Percentiles rank a stretch among this genome's conserved stretches.
phyloP scores from a whole-genome alignment of 2,797 vertebrate species.

The Scomberomorus guttatus region DNA sequence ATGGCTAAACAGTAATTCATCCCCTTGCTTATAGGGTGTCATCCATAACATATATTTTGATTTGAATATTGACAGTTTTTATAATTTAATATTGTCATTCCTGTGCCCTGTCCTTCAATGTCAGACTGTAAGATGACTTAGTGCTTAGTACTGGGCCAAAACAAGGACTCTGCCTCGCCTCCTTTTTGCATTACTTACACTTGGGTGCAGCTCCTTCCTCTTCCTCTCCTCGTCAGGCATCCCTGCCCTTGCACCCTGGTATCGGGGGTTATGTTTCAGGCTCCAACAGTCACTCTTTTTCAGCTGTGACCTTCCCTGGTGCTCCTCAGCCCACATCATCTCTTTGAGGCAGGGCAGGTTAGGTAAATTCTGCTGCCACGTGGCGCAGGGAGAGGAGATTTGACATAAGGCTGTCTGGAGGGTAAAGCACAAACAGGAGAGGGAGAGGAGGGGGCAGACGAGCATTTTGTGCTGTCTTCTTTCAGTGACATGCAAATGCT shows the following conservation, averaged over 20 bases:
- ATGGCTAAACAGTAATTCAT: background rate
- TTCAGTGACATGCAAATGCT: slow-evolving; percentile 64
- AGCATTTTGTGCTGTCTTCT: slow-evolving; percentile 53
- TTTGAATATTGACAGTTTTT: slow-evolving; percentile 7
- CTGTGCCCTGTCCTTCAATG: slow-evolving; percentile 8
- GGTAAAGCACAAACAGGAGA: slow-evolving; percentile 62
- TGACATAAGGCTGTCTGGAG: slow-evolving; percentile 77
- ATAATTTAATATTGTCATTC: background rate
- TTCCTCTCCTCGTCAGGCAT: slow-evolving; percentile 31
- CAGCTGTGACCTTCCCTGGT: slow-evolving; percentile 66
- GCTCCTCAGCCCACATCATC: slow-evolving; percentile 39
- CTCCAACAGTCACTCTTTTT: slow-evolving; percentile 51
- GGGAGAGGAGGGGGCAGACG: background rate
- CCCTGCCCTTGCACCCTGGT: slow-evolving; percentile 31
- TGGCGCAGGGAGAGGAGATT: slow-evolving; percentile 54
- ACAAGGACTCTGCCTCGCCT: slow-evolving; percentile 16
- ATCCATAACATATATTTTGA: slow-evolving; percentile 1
- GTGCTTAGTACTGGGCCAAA: slow-evolving; percentile 6
- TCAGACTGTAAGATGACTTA: background rate
- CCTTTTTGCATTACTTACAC: slow-evolving; percentile 43
- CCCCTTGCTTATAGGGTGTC: slow-evolving; percentile 21
- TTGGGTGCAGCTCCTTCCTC: slow-evolving; percentile 28
- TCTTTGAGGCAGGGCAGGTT: slow-evolving; percentile 55
- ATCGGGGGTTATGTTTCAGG: slow-evolving; percentile 48
- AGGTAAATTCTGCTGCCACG: slow-evolving; percentile 55